These are phyloP conservation scores for Raja brachyura DNA, from an alignment of 2,113 vertebrate species.

Conservation along the genomic window DNA sequence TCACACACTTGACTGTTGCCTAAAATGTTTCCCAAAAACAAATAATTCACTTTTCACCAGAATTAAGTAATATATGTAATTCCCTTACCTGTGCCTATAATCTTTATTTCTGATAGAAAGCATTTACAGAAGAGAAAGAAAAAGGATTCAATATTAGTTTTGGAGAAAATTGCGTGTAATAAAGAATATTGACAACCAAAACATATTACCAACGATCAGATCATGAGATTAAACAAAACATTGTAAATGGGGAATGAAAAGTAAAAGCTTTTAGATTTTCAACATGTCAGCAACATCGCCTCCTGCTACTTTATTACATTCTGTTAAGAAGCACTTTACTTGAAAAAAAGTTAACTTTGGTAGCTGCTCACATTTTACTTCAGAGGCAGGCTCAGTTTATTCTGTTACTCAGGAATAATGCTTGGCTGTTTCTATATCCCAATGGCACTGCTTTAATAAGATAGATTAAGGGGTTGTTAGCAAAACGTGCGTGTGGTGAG, in stretches of 20 bases:
- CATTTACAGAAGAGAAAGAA: constrained; percentile 60
- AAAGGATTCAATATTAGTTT: constrained; percentile 40
- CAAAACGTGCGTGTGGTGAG: no score
- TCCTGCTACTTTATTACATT: not conserved
- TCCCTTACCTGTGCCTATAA: constrained; percentile 99
- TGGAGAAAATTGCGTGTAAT: constrained; percentile 46
- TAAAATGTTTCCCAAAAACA: not conserved
- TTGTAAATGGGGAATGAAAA: not conserved
- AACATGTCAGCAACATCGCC: not conserved
- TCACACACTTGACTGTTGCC: not conserved
- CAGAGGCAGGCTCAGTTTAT: not conserved
- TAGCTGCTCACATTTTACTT: not conserved
- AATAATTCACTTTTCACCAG: constrained; percentile 16
- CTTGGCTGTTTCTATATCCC: not conserved
- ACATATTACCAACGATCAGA: not conserved
- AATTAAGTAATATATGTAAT: constrained; percentile 37
- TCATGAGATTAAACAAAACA: not conserved
- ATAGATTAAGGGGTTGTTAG: not conserved
- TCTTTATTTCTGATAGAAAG: constrained; percentile 98
- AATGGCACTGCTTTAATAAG: not conserved
- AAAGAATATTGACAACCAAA: constrained; percentile 1
- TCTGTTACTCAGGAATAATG: not conserved
- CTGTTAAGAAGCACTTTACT: no score
- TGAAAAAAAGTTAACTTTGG: not conserved
- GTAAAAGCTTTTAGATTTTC: not conserved